Base-by-base conservation (phyloP, 2,888 invertebrate species). In the Trisateles emortualis region DNA sequence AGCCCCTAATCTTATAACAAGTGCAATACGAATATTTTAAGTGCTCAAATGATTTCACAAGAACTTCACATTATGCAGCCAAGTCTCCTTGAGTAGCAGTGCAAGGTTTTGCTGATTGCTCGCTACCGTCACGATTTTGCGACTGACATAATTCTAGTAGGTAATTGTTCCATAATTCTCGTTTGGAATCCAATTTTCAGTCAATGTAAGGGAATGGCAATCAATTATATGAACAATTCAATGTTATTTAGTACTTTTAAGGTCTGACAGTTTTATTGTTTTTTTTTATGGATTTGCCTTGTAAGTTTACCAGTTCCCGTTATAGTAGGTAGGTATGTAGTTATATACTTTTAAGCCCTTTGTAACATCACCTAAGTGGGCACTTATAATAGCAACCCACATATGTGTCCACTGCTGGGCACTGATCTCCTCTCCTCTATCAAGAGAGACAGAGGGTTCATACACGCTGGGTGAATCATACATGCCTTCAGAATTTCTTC, bases 71-170 rank as follows among this genome's bases (percentile, higher is more conserved):
- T 45, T 46, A 41, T 46, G 50, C 40, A 61, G 50, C 51, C 22
- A 19, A 32, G 43, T 65, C 59, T 55, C 76, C 77, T 78, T 74
- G 76, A 66, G 52, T 22, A 52, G 44, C 45, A 55, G 52, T 14
- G 59, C 78, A 77, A 77, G 77, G 78, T 72, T 71, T 35, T 40
- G 6, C 39, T 38, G 47, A 46, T 35, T 46, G 54, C 39, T 8
- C 6, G 45, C 46, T 29, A 53, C 50, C 54, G 68, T 69, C 71
- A 76, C 72, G 67, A 70, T 68, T 66, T 45, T 40, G 44, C 41
- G 13, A 45, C 30, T 60, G 53, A 53, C 52, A 59, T 54, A 63
- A 63, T 67, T 40, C 17, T 8, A 8, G 4, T 26, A 8, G 43
- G 43, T 56, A 62, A 58, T 43, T 52, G 43, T 26, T 30, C 49